phyloP scores from a whole-genome alignment of 2,797 vertebrate species.

The Sebastes itinus region DNA sequence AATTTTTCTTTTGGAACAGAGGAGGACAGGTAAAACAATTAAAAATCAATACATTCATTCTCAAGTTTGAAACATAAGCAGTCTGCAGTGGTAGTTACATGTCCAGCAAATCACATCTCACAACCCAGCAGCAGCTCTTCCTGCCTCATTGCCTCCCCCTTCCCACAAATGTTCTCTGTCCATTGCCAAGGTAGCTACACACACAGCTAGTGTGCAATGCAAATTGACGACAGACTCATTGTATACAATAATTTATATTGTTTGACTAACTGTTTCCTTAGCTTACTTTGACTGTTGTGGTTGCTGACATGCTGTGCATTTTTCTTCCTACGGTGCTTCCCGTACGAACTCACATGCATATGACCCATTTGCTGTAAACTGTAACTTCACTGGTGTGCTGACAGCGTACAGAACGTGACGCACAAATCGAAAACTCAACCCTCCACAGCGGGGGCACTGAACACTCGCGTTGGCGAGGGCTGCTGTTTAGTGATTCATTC shows the following conservation, averaged over 20 bases:
- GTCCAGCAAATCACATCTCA: slow-evolving; percentile 17
- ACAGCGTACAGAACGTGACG: background rate
- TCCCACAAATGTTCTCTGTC: background rate
- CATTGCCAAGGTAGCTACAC: slow-evolving; percentile 6
- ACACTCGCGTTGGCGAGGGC: background rate
- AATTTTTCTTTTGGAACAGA: slow-evolving; percentile 11
- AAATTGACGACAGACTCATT: slow-evolving; percentile 10
- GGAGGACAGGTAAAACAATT: background rate
- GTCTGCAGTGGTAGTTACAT: background rate
- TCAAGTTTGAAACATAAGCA: background rate
- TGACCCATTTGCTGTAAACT: slow-evolving; percentile 1
- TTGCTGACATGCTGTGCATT: slow-evolving; percentile 2
- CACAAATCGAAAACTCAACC: slow-evolving; percentile 12
- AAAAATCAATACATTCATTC: background rate
- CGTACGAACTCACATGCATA: background rate
- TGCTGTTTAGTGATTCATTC: slow-evolving; percentile 19
- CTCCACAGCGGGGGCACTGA: background rate
- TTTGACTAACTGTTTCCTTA: background rate
- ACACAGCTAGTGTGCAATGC: background rate
- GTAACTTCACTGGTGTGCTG: background rate
- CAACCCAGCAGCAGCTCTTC: slow-evolving; percentile 14
- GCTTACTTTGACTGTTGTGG: slow-evolving; percentile 3
- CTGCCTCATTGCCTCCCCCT: slow-evolving; percentile 12
- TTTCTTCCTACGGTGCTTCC: background rate
- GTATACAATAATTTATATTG: background rate